Evolutionary conservation across 2,113 vertebrate genomes (phyloP).

Genomic region (Sceloporus tristichus): DNA sequence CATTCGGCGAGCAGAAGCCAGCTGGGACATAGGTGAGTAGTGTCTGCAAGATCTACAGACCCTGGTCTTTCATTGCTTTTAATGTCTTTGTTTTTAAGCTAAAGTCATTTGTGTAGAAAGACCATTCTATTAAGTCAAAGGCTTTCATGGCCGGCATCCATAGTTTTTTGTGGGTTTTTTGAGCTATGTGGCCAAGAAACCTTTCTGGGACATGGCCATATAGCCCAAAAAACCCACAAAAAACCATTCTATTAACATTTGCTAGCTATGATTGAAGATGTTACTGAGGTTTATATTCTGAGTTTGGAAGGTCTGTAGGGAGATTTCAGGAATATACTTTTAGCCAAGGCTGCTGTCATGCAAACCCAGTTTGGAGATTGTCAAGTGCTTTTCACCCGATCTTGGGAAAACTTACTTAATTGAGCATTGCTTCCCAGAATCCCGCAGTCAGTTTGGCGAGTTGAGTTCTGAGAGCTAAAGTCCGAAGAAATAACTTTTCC

Average conservation of each 20-base stretch:
- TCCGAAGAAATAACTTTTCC: too few relatives aligned
- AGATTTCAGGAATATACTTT: not conserved
- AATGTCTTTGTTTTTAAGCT: too few relatives aligned
- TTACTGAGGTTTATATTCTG: not conserved
- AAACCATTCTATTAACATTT: not conserved
- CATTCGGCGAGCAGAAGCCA: conserved; percentile 73
- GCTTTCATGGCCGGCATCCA: too few relatives aligned
- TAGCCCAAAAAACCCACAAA: too few relatives aligned
- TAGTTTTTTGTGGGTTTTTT: too few relatives aligned
- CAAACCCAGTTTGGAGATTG: not conserved
- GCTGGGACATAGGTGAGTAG: conserved; percentile 72
- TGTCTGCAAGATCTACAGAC: not conserved
- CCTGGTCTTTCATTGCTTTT: not conserved
- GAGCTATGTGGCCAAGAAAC: too few relatives aligned
- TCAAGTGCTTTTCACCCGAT: not conserved
- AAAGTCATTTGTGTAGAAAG: too few relatives aligned
- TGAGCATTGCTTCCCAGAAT: too few relatives aligned
- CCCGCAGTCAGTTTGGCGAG: too few relatives aligned
- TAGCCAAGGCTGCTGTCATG: not conserved
- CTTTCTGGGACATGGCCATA: too few relatives aligned
- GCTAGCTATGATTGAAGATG: not conserved
- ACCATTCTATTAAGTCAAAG: not conserved
- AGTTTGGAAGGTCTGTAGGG: not conserved
- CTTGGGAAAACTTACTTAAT: too few relatives aligned
- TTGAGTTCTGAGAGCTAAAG: too few relatives aligned